Conservation (phyloP, 2,113 vertebrate species). For the Sardina pilchardus region DNA sequence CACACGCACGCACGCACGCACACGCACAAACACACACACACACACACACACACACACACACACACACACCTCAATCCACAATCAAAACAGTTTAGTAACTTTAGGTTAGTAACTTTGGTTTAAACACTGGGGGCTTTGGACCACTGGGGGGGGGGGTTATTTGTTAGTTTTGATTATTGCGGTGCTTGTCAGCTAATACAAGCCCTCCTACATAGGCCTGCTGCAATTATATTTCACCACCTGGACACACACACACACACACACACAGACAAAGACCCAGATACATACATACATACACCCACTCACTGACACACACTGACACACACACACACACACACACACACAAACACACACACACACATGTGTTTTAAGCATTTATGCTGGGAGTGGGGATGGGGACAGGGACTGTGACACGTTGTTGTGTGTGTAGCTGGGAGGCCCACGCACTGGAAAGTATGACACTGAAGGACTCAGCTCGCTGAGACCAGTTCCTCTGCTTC, state of each 20-base stretch:
- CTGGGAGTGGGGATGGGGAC: neutral
- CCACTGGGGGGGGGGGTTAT: too few relatives aligned
- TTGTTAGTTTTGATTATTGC: too few relatives aligned
- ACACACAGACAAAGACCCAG: neutral
- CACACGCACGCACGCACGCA: neutral
- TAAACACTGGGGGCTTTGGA: too few relatives aligned
- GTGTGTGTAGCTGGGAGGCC: neutral
- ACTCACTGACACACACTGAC: neutral
- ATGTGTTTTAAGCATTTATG: neutral
- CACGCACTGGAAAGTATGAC: neutral
- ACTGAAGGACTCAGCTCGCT: neutral
- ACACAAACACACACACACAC: neutral
- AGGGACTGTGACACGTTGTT: neutral
- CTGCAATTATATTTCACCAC: too few relatives aligned
- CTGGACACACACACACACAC: too few relatives aligned
- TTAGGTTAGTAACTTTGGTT: too few relatives aligned
- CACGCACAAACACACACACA: neutral
- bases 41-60: neutral
- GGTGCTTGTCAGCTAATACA: too few relatives aligned
- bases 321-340: neutral
- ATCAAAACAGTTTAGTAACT: too few relatives aligned
- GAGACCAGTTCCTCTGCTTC: neutral
- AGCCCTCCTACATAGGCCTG: too few relatives aligned
- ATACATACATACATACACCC: neutral
- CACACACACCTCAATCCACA: neutral